Evolutionary conservation across 2,113 vertebrate species (phyloP), one percentile per base, ranked within the genome.

Genomic region (Empidonax alnorum): DNA sequence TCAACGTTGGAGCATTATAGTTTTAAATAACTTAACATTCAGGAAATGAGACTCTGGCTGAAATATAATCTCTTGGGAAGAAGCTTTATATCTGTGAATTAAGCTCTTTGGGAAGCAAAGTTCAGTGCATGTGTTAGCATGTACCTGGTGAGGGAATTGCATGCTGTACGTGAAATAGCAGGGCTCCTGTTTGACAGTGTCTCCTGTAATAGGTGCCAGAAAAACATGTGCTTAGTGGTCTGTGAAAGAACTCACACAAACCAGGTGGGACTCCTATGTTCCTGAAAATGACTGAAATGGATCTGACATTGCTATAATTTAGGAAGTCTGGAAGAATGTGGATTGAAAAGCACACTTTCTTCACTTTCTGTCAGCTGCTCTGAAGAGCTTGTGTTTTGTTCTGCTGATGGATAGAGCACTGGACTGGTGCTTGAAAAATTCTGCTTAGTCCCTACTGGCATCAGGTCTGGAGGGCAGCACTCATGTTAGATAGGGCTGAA

Each of bases 171-270:
- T 62, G 58, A 93, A 74, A n/a, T 41, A 42, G 52, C 24, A 77
- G 35, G 14, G 27, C 3, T 19, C 33, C 35, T 31, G 3, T 63
- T 78, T 81, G 56, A 53, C 47, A 46, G 9, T 24, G 17, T 25
- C n/a, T 13, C 30, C 33, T 69, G 63, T 23, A 90, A 56, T 5
- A 28, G 13, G 15, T 61, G 27, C 69, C 80, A 91, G 61, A 63
- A 56, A 90, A 84, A 75, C 0, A 0, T 4, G 19, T 47, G 35
- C 27, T 78, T 71, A 49, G 22, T 1, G 0, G 52, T 13, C 42
- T 78, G 35, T 74, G 73, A 78, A 84, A n/a, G 44, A 91, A 16
- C 16, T 78, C 4, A 1, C 1, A 6, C 17, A 81, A 81, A 53
- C 10, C 59, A 68, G 42, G 56, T 52, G 49, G 35, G 68, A 59